Evolutionary conservation across 2,113 vertebrate species (phyloP).

Genomic region (Microtus ochrogaster): DNA sequence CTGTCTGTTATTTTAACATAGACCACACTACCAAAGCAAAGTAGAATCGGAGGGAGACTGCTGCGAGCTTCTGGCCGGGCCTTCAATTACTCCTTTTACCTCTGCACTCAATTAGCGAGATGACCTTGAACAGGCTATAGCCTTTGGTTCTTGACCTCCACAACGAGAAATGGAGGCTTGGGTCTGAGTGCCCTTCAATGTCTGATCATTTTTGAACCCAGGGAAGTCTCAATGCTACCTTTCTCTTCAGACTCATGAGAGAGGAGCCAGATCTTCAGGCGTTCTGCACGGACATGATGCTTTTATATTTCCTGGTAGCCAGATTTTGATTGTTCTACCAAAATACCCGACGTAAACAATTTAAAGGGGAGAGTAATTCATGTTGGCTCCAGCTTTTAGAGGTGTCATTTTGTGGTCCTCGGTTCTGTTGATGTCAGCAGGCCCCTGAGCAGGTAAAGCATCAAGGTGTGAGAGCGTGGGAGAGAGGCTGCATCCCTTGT

Average conservation of each 20-base stretch:
- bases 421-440: not conserved
- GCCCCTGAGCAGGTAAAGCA: not conserved
- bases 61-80: not conserved
- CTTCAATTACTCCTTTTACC: constrained; percentile 19
- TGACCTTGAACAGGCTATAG: constrained; percentile 16
- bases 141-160: constrained; percentile 11
- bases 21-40: not conserved
- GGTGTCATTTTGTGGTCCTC: not conserved
- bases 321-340: not conserved
- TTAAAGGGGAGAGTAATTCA: not conserved
- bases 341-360: not conserved
- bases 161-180: constrained; percentile 21
- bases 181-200: not conserved
- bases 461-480: not conserved
- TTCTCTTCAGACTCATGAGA: not conserved
- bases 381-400: not conserved
- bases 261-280: not conserved
- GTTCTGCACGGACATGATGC: not conserved
- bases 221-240: not conserved
- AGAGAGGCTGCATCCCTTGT: not conserved
- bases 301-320: not conserved
- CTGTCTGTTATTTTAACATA: constrained; percentile 22
- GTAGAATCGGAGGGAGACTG: not conserved
- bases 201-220: constrained; percentile 19
- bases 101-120: constrained; percentile 21